A percentile compares a stretch with the other conserved stretches of the same genome.
phyloP scores from a whole-genome alignment of 2,113 vertebrate species.

The Misgurnus anguillicaudatus region DNA sequence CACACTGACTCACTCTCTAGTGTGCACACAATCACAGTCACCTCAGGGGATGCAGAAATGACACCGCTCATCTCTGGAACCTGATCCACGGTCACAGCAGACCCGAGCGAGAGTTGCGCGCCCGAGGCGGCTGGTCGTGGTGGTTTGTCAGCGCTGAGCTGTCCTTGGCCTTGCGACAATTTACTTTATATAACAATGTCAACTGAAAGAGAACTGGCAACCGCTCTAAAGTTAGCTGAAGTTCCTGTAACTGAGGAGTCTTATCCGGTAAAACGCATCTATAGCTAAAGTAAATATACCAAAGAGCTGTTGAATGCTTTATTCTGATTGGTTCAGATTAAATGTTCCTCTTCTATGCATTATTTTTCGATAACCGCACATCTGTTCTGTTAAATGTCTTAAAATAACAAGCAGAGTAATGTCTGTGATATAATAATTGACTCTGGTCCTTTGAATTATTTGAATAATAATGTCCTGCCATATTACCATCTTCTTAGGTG shows the following conservation, averaged over 20 bases:
- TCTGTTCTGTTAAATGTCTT: too few relatives aligned
- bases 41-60: conserved; percentile 9
- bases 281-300: not conserved
- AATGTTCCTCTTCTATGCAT: too few relatives aligned
- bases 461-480: too few relatives aligned
- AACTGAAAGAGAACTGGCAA: conserved; percentile 25
- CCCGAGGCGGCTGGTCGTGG: conserved; percentile 13
- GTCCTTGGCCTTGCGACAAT: conserved; percentile 29
- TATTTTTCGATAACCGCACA: too few relatives aligned
- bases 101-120: not conserved
- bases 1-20: not conserved
- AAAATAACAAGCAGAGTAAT: too few relatives aligned
- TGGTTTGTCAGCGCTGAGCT: not conserved
- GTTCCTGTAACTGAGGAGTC: not conserved
- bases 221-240: conserved; percentile 12
- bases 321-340: too few relatives aligned
- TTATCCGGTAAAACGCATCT: not conserved
- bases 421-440: too few relatives aligned
- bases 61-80: conserved; percentile 9
- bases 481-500: too few relatives aligned
- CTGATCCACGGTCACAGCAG: not conserved
- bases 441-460: too few relatives aligned
- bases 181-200: conserved; percentile 15
- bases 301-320: too few relatives aligned
- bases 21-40: not conserved